Evolutionary conservation across 2,797 vertebrate genomes (phyloP), one percentile per base, ranked within the genome.

Genomic region (Diceros bicornis): DNA sequence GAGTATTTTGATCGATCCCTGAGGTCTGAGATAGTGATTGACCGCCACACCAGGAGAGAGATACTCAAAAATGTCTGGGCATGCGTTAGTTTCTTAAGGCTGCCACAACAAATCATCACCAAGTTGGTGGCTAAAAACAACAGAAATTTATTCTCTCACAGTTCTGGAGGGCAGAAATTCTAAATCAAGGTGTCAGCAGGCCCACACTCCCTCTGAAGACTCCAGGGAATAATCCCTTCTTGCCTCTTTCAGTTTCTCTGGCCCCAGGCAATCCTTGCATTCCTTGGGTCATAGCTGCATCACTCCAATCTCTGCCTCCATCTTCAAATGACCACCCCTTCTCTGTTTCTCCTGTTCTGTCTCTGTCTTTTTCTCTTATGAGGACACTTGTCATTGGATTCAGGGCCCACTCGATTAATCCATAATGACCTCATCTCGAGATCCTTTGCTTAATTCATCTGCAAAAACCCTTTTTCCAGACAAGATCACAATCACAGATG

Each of bases 251-350:
- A 57, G 44, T 25, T 90, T 32, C 57, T 62, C 61, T 82, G 59
- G 29, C 37, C 37, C 17, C 66, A 64, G 37, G 44, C 37, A 57
- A 29, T 14, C 74, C 41, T 66, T 25, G 3, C n/a, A 2, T 14
- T 37, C 25, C 57, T 18, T 79, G n/a, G n/a, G 9, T 47, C 59
- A 55, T 1, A 23, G n/a, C 50, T 41, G 50, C 27, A 0, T 21
- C 27, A 1, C 25, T 41, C 7, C 57, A 27, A 0, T 4, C 34
- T 29, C 47, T 1, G 21, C 14, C 18, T 74, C 37, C 8, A 0
- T 52, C n/a, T 16, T 66, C 23, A 12, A 12, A 7, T 4, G 2
- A 52, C 16, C 8, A 14, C 37, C n/a, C 29, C 4, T 86, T 87
- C 32, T 41, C 34, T 16, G 52, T 61, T 32, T 66, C 74, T 77